Base-by-base conservation (phyloP, 1,140 invertebrate genomes). In the Oscheius sp. region DNA sequence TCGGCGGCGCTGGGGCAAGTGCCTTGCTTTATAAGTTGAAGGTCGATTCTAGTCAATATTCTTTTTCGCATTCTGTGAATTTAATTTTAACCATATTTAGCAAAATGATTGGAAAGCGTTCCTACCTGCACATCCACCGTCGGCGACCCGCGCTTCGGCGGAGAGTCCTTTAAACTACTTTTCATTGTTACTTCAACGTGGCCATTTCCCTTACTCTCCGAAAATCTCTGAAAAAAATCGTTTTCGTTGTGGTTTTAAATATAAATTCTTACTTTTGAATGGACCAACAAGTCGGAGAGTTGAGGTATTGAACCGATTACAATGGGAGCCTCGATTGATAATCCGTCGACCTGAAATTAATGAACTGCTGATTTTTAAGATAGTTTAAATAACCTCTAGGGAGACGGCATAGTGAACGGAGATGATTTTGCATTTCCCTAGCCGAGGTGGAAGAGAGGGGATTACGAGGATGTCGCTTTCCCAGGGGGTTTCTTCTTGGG, bases 231-330 rank as follows among this genome's bases (percentile, higher is more conserved):
- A 55, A 13, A n/a, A n/a, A n/a, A n/a, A 15, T 7, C n/a, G 38
- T 42, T 42, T n/a, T 42, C 38, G 38, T 42, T 42, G 28, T 55
- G 15, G 15, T 23, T 55, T 55, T 13, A 7, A 55, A 23, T 15
- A 34, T 7, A 32, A 20, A 58, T 23, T 45, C 52, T 10, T 28
- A 34, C 32, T 31, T 65, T 73, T 1, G 70, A 73, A 55, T 74
- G 72, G 20, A 79, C 77, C 0, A 77, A n/a, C 3, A 75, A 52
- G n/a, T 83, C 79, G 1, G 79, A 68, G n/a, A 83, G 65, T 26
- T 79, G 68, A 0, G 82, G 82, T 63, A 83, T 83, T 10, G 82
- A 83, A 4, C 82, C 82, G 38, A 83, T 79, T 1, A 81, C 65
- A 38, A 83, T 75, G 10, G 82, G 80, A 36, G 81, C 63, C 13